Base-by-base conservation (phyloP, 2,888 invertebrate species). In the Colletes collaris region DNA sequence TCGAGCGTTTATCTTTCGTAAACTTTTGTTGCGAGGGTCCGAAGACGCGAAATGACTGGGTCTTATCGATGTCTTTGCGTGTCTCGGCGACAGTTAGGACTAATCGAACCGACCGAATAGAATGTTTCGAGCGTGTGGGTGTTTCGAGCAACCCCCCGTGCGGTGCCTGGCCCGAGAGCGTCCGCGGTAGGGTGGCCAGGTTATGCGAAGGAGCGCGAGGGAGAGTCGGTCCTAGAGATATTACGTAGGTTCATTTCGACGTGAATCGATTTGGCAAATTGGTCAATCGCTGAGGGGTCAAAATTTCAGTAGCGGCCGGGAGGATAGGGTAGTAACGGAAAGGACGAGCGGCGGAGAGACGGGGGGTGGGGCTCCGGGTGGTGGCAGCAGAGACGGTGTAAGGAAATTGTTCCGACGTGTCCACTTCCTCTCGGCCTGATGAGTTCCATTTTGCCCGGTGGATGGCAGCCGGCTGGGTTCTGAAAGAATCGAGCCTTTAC, bases 381-480 rank as follows among this genome's bases (percentile, higher is more conserved):
- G 53, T 62, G 75, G 68, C 49, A 70, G 79, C 79, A 77, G 81
- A 87, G 81, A 81, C 81, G 84, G 87, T 82, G 89, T 91, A 92
- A 92, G 93, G 93, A 93, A 93, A 93, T 93, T 93, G 92, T 93
- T 90, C 92, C 91, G 89, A 92, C 92, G 92, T 92, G 91, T 92
- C 92, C 92, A 92, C 92, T 93, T 93, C 93, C 93, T 92, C 86
- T 82, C 83, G 86, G 85, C 86, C 87, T 93, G 92, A 93, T 93
- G 93, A 93, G 92, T 93, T 93, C 93, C 91, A 91, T 87, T 90
- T 83, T 82, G 83, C 77, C 10, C 84, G 72, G 64, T 79, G 79
- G 84, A 82, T 77, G 85, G 67, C 46, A 62, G 79, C 72, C 78
- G 80, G 72, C 76, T 55, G 62, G 46, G 16, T 50, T 49, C 13